Conservation (phyloP, 2,113 vertebrate species). For the cattle (Bos taurus) region ARS-UCD2.0 NC_037330.1:31442001-31442500, state of each 20-base stretch:
- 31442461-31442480: neutral
- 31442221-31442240: neutral
- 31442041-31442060: neutral
- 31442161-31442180: neutral
- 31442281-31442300: neutral
- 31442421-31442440: neutral
- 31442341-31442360: neutral
- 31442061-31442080: neutral
- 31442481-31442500: neutral
- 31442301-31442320: neutral
- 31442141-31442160: neutral
- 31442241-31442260: too few species aligned
- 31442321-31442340: accelerated
- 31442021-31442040: conserved; percentile 17
- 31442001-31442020: neutral
- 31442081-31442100: neutral
- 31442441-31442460: neutral
- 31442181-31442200: neutral
- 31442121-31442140: neutral
- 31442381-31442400: neutral
- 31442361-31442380: accelerated
- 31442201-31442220: neutral
- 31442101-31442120: neutral
- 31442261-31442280: neutral
- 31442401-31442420: neutral